phyloP scores from a whole-genome alignment of 2,888 invertebrate genomes.

The Axea sp. region DNA sequence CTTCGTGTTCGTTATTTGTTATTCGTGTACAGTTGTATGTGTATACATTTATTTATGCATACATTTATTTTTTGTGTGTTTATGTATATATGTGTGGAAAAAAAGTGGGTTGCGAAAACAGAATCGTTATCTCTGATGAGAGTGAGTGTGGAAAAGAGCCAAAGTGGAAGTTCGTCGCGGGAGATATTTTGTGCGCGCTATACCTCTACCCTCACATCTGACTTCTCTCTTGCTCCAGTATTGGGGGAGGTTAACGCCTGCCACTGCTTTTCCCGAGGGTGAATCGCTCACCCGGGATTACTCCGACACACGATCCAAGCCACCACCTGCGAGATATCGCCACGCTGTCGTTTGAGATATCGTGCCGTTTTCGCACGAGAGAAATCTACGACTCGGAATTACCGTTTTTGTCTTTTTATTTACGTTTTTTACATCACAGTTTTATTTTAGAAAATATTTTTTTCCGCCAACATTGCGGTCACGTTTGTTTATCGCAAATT shows the following conservation, averaged over 20 bases:
- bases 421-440: slow-evolving; percentile 7
- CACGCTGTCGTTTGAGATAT: slow-evolving; percentile 58
- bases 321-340: slow-evolving; percentile 58
- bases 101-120: slow-evolving; percentile 58
- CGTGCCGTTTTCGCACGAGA: slow-evolving; percentile 52
- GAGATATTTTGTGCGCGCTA: slow-evolving; percentile 58
- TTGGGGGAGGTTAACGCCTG: slow-evolving; percentile 60
- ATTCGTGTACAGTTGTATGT: too few species aligned
- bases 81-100: slow-evolving; percentile 9
- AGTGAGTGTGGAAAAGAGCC: slow-evolving; percentile 60
- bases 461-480: slow-evolving; percentile 7
- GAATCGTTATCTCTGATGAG: slow-evolving; percentile 60
- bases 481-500: slow-evolving; percentile 31
- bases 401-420: slow-evolving; percentile 34
- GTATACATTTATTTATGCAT: too few species aligned
- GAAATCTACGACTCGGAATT: slow-evolving; percentile 53
- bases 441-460: slow-evolving; percentile 34
- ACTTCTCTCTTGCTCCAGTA: slow-evolving; percentile 44
- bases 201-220: slow-evolving; percentile 26
- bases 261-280: slow-evolving; percentile 62
- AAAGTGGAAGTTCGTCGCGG: slow-evolving; percentile 58
- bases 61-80: too few species aligned
- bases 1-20: slow-evolving; percentile 13
- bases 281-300: slow-evolving; percentile 61
- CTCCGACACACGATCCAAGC: slow-evolving; percentile 61